phyloP scores from a whole-genome alignment of 2,888 invertebrate genomes.

The Mechanitis mazaeus region DNA sequence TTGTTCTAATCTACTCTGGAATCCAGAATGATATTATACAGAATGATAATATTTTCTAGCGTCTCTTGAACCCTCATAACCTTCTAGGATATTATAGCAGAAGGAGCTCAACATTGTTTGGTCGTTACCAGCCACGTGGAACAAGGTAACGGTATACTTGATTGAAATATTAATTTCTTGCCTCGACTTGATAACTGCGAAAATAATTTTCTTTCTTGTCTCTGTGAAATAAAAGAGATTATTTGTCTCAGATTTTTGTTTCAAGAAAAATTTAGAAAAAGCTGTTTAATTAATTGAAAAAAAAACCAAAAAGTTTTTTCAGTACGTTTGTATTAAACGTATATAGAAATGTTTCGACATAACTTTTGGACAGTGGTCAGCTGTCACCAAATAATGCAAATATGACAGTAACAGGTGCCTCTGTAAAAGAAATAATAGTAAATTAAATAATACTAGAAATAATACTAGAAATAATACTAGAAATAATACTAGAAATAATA shows the following conservation, averaged over 20 bases:
- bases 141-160: slow-evolving; percentile 51
- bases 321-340: too few relatives aligned
- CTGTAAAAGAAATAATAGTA: too few relatives aligned
- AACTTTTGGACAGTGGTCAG: too few relatives aligned
- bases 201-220: slow-evolving; percentile 33
- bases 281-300: too few relatives aligned
- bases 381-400: too few relatives aligned
- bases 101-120: slow-evolving; percentile 40
- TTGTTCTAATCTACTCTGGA: slow-evolving; percentile 70
- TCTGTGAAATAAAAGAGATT: slow-evolving; percentile 26
- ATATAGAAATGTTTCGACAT: too few relatives aligned
- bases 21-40: slow-evolving; percentile 56
- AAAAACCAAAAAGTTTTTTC: too few relatives aligned
- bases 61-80: slow-evolving; percentile 39
- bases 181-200: slow-evolving; percentile 35
- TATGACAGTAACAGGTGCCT: too few relatives aligned
- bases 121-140: slow-evolving; percentile 39
- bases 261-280: neutral
- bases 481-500: neutral
- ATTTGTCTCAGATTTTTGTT: slow-evolving; percentile 20
- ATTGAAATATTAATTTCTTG: slow-evolving; percentile 66
- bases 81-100: slow-evolving; percentile 23
- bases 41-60: slow-evolving; percentile 45
- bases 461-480: neutral
- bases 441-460: neutral